Percentiles rank a stretch among this genome's conserved stretches.
Conservation (phyloP, 2,797 vertebrate species). For the Phoebastria nigripes region DNA sequence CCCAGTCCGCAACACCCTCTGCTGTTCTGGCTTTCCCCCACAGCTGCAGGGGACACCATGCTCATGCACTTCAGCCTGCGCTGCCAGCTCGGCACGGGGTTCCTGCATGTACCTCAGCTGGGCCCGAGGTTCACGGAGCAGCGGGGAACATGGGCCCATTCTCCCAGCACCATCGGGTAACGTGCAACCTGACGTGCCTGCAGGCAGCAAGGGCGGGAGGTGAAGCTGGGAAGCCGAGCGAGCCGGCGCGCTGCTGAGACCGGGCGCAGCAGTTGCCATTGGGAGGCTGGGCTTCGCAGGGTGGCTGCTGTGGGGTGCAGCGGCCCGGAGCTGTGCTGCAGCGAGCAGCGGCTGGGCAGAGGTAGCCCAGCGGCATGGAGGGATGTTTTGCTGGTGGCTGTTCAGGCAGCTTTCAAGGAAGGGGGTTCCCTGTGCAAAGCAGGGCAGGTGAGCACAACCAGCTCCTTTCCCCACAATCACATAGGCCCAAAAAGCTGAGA, state of each 20-base stretch:
- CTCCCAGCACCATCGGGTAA: background rate
- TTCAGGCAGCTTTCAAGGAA: background rate
- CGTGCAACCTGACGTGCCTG: accelerated
- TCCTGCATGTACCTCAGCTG: background rate
- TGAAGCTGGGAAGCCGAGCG: accelerated
- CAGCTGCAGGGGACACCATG: accelerated
- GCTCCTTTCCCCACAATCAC: background rate
- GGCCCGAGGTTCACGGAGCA: background rate
- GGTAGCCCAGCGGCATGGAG: background rate
- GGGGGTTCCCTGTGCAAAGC: background rate
- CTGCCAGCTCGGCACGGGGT: background rate
- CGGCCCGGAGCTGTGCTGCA: background rate
- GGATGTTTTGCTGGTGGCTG: background rate
- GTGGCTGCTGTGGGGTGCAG: background rate
- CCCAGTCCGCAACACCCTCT: background rate
- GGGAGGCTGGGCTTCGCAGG: background rate
- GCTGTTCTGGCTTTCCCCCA: background rate
- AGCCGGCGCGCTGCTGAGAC: background rate
- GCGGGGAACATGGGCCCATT: accelerated
- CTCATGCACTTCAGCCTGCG: background rate
- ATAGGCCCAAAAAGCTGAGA: background rate
- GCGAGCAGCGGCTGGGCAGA: background rate
- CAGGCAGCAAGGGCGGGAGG: background rate
- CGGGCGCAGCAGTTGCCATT: accelerated
- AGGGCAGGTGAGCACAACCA: background rate